Evolutionary conservation across 2,888 invertebrate genomes (phyloP), one percentile per base, ranked within the genome.

Genomic region (Macropis europaea): DNA sequence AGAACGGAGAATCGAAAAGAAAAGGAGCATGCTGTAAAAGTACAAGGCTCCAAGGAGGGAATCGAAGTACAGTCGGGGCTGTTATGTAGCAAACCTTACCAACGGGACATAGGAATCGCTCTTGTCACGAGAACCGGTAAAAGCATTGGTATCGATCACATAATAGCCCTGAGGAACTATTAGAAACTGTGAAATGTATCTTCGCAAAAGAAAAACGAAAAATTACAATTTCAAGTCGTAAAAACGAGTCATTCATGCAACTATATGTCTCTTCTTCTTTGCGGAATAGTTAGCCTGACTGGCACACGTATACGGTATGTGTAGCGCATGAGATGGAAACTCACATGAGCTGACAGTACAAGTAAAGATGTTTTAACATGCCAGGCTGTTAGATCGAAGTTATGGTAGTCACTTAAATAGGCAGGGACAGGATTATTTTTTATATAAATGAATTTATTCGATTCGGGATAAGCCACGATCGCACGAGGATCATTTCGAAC

Each of bases 141-240:
- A 57, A 38, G 63, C 57, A 40, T 61, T 43, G 42, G 15, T 42
- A 42, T 50, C 60, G 67, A 54, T 77, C 72, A 78, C 86, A 86
- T 86, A 87, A 88, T 84, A 86, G 86, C 86, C 84, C 86, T 81
- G 84, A 87, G 71, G 72, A 82, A 83, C 81, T 83, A 79, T 81
- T 81, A 86, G 87, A 88, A 88, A 88, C 86, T 88, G 88, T 88
- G 88, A 88, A 88, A 88, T 88, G 86, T 86, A 84, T 84, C 77
- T 84, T 71, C 71, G 71, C 76, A 78, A 76, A 75, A 73, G 62
- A 72, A 71, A 77, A 79, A 73, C 71, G 61, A 71, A 73, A 64
- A 73, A 74, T 80, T 73, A 73, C 79, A 71, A 19, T 69, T 57
- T 40, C n/a, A n/a, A n/a, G 52, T 61, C 71, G 73, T 43, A 52